Percentiles rank a stretch among this genome's conserved stretches.
These are phyloP conservation scores for Strix uralensis DNA, from an alignment of 2,113 vertebrate species.

Conservation along the genomic window DNA sequence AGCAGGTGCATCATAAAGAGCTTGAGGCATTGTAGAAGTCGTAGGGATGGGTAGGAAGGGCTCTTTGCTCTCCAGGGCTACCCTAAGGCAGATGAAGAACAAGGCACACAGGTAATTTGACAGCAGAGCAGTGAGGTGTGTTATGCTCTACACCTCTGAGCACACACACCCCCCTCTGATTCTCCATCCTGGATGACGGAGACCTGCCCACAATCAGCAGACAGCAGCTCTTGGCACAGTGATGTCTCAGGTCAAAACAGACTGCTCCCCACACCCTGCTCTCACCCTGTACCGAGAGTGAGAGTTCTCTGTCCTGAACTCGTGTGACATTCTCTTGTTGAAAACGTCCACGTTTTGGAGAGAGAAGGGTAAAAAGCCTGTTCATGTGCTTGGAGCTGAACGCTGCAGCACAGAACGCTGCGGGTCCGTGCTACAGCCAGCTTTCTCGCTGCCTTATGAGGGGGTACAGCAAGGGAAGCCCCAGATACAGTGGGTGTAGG, in stretches of 20 bases:
- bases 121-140: neutral
- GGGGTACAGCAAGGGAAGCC: neutral
- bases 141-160: neutral
- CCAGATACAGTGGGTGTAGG: neutral
- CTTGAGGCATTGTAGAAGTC: neutral
- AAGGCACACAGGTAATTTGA: neutral
- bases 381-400: neutral
- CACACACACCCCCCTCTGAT: neutral
- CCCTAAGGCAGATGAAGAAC: neutral
- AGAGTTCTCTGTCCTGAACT: neutral
- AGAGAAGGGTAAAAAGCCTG: neutral
- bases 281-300: neutral
- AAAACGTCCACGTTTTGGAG: neutral
- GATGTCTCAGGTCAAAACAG: neutral
- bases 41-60: neutral
- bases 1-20: rapidly evolving
- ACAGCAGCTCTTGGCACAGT: neutral
- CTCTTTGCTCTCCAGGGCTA: neutral
- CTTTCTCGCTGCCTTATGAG: no score
- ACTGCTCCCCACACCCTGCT: no score
- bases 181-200: neutral
- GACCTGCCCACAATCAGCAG: neutral
- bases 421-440: neutral
- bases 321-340: neutral
- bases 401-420: neutral